Conservation (phyloP, 2,113 vertebrate genomes). For the Cyprinodon variegatus region DNA sequence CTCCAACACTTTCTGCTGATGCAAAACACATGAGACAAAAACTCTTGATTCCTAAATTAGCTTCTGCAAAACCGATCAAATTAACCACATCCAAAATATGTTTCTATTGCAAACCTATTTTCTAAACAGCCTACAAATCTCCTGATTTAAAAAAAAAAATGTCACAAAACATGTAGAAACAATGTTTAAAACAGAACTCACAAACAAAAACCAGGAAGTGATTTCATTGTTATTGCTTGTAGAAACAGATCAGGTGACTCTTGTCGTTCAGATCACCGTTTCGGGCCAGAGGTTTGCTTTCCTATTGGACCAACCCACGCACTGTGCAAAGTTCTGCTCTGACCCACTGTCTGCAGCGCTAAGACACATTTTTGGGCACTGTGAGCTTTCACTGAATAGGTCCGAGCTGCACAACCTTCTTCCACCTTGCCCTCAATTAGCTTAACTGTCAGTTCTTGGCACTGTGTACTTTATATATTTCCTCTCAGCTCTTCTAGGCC, state of each 20-base stretch:
- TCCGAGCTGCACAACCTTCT: slow-evolving; percentile 14
- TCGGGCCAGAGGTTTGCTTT: slow-evolving; percentile 53
- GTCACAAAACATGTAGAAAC: slow-evolving; percentile 12
- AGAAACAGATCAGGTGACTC: slow-evolving; percentile 55
- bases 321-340: slow-evolving; percentile 33
- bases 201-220: slow-evolving; percentile 35
- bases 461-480: slow-evolving; percentile 28
- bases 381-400: slow-evolving; percentile 18
- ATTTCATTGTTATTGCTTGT: slow-evolving; percentile 76
- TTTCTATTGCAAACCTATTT: slow-evolving; percentile 18
- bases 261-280: slow-evolving; percentile 28
- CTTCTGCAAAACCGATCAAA: slow-evolving; percentile 23
- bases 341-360: slow-evolving; percentile 29
- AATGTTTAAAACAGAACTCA: slow-evolving; percentile 44
- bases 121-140: slow-evolving; percentile 18
- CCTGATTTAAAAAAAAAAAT: slow-evolving; percentile 19
- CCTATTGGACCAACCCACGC: slow-evolving; percentile 24
- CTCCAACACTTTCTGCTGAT: slow-evolving; percentile 4
- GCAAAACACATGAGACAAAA: slow-evolving; percentile 16
- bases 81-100: slow-evolving; percentile 17
- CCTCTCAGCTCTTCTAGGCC: slow-evolving; percentile 20
- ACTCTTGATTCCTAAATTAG: slow-evolving; percentile 17
- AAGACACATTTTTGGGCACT: slow-evolving; percentile 41
- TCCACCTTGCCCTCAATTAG: slow-evolving; percentile 9
- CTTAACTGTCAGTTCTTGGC: slow-evolving; percentile 36